A percentile compares a stretch with the other conserved stretches of the same genome.
Evolutionary conservation across 2,113 vertebrate genomes (phyloP).

Genomic region (Scophthalmus maximus): DNA sequence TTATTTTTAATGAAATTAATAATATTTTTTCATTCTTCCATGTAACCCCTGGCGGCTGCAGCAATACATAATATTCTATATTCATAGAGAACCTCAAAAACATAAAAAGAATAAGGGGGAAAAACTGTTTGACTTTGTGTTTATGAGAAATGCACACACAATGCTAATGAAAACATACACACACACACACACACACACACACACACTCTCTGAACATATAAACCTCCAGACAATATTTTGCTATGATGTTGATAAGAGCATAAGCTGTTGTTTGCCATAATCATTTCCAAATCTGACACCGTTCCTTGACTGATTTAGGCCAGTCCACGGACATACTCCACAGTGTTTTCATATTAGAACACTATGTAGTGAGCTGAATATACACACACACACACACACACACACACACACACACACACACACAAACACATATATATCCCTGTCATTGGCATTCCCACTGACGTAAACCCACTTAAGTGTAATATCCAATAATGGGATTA

Average conservation of each 20-base stretch:
- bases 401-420: constrained; percentile 20
- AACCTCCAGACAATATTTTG: background rate
- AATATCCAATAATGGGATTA: constrained; percentile 59
- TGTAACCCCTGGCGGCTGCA: background rate
- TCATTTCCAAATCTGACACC: constrained; percentile 28
- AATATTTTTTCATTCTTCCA: too few species aligned
- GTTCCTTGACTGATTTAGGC: constrained; percentile 46
- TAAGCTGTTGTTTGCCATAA: constrained; percentile 14
- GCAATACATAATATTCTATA: background rate
- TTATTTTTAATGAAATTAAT: background rate
- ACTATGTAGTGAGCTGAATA: constrained; percentile 1
- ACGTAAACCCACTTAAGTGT: constrained; percentile 50
- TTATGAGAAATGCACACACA: constrained; percentile 24
- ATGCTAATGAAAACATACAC: background rate
- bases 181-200: background rate
- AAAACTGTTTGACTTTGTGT: background rate
- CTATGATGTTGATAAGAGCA: constrained; percentile 14
- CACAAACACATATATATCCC: constrained; percentile 20
- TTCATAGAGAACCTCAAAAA: background rate
- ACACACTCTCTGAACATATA: constrained; percentile 3
- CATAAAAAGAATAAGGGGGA: background rate
- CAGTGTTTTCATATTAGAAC: background rate
- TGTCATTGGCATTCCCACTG: constrained; percentile 20
- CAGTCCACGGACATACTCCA: constrained; percentile 14
- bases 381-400: constrained; percentile 28